These are phyloP conservation scores for Halcyon chelicuti DNA, from an alignment of 2,797 vertebrate genomes.

Conservation along the genomic window DNA sequence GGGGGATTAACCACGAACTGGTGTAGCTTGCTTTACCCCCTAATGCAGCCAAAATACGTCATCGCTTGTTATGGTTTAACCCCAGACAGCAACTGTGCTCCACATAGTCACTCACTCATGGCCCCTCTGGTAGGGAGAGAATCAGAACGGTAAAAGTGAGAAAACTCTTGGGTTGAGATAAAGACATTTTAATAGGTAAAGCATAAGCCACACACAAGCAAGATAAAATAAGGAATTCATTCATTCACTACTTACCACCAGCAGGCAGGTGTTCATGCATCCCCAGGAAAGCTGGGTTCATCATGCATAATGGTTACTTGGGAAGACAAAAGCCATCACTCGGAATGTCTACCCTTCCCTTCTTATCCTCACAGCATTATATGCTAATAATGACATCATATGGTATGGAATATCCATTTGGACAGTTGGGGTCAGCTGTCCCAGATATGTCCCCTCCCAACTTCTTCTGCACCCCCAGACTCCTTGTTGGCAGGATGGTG, in stretches of 20 bases:
- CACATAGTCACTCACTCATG: background rate
- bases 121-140: background rate
- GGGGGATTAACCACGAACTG: background rate
- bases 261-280: background rate
- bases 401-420: background rate
- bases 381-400: background rate
- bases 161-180: background rate
- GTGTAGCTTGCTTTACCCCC: background rate
- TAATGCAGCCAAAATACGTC: background rate
- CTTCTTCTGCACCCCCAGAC: background rate
- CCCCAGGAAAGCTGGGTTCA: background rate
- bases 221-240: background rate
- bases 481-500: background rate
- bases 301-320: background rate
- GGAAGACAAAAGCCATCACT: background rate
- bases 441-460: background rate
- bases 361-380: background rate
- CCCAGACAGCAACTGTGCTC: background rate
- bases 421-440: background rate
- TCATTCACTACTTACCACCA: background rate
- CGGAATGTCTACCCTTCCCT: background rate
- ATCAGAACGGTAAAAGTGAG: background rate
- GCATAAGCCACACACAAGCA: background rate
- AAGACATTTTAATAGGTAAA: background rate
- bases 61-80: background rate